Base-by-base conservation (phyloP, 2,888 invertebrate species). In the Galerucella calmariensis region DNA sequence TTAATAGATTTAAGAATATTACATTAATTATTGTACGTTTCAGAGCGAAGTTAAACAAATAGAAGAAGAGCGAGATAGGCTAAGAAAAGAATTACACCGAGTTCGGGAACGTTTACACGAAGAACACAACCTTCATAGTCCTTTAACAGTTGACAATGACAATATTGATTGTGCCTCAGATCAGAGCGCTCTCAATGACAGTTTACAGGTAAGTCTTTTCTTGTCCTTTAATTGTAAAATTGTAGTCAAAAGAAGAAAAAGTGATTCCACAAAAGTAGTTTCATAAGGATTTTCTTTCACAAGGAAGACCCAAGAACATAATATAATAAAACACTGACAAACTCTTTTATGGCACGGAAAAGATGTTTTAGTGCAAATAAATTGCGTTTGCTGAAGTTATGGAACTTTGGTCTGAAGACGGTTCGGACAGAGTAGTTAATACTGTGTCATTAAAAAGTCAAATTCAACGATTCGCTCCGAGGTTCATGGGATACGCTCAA, bases 1-100 rank as follows among this genome's bases (percentile, higher is more conserved):
- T 46, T n/a, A 35, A 20, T 6, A 44, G 9, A 66, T 44, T n/a
- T 12, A 73, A 63, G 48, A 69, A 5, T 63, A 20, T 67, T 46
- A 24, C 14, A 27, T 27, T 41, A 41, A 67, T 72, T 74, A 58
- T n/a, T n/a, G n/a, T 86, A 8, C 9, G 11, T 62, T 65, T 20
- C 83, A 95, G 94, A 92, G 92, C 86, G 91, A 93, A 83, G 91
- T 94, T 75, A 93, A 92, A 86, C 92, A 92, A 82, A 90, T 92
- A 81, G 94, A 94, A 85, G 93, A 93, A 83, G 95, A 95, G 85
- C 89, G 93, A 73, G 93, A 93, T 83, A 90, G 91, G 81, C 87
- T 94, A 82, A 90, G 94, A 56, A 91, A 91, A 80, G 94, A 95
- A 85, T 88, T 94, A 82, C 91, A 93, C 82, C 90, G 91, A 83